phyloP scores from a whole-genome alignment of 2,113 vertebrate species.

The Hypanus sabinus region DNA sequence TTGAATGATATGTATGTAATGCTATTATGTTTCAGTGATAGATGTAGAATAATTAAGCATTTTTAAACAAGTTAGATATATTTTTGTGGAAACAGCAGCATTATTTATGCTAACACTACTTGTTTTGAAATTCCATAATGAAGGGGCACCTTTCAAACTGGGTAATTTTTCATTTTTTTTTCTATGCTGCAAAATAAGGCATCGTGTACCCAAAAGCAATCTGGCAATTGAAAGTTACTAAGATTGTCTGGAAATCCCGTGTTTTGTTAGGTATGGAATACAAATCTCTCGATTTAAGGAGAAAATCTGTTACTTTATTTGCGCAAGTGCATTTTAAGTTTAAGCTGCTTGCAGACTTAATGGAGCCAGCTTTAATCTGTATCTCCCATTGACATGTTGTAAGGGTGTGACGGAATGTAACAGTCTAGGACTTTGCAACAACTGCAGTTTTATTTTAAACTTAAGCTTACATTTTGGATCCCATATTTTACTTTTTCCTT shows the following conservation, averaged over 20 bases:
- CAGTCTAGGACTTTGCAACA: background rate
- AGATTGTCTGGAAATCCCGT: background rate
- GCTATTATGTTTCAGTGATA: background rate
- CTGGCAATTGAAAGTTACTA: background rate
- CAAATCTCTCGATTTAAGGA: background rate
- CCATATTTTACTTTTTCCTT: constrained; percentile 9
- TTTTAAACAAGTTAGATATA: no score
- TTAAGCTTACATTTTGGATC: background rate
- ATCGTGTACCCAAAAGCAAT: background rate
- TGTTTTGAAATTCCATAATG: background rate
- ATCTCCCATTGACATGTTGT: background rate
- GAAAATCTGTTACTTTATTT: background rate
- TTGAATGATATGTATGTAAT: background rate
- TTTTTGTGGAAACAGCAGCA: no score
- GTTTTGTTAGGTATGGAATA: background rate
- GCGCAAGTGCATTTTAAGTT: background rate
- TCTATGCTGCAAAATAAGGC: background rate
- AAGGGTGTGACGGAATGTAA: background rate
- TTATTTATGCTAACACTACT: no score
- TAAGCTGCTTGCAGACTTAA: background rate
- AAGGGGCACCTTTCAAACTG: background rate
- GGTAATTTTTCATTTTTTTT: background rate
- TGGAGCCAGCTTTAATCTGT: background rate
- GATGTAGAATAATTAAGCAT: background rate
- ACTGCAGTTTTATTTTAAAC: background rate